These are phyloP conservation scores for Atta colombica DNA, from an alignment of 1,140 invertebrate species.

Conservation along the genomic window DNA sequence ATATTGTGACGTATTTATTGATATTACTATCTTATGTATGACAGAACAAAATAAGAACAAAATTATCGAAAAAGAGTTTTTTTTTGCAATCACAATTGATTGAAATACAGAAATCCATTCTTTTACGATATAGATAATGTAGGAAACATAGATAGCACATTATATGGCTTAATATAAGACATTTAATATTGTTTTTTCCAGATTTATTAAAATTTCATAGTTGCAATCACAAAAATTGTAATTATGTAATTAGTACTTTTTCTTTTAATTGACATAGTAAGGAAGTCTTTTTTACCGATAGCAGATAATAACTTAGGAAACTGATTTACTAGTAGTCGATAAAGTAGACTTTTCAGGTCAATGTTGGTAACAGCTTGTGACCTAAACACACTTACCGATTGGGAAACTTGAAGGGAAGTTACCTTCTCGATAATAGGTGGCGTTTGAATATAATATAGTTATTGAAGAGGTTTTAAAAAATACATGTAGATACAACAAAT, in stretches of 20 bases:
- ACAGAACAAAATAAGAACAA: not conserved
- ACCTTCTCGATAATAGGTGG: not conserved
- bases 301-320: not conserved
- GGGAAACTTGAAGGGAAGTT: not conserved
- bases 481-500: not conserved
- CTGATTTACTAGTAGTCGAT: constrained; percentile 8
- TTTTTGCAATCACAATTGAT: not conserved
- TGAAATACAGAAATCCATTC: constrained; percentile 9
- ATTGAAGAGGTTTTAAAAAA: not conserved
- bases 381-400: constrained; percentile 7
- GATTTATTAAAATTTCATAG: not conserved
- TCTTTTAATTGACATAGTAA: not conserved
- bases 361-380: constrained; percentile 29
- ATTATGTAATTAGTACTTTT: not conserved
- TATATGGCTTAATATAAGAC: not conserved
- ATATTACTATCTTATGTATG: not conserved
- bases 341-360: not conserved
- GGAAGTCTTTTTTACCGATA: constrained; percentile 21
- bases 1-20: not conserved
- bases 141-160: not conserved
- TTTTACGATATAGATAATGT: not conserved
- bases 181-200: constrained; percentile 11
- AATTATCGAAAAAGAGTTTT: not conserved
- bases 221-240: not conserved
- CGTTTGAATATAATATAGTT: constrained; percentile 39